These are phyloP conservation scores for Etheostoma cragini DNA, from an alignment of 2,113 vertebrate species.

Conservation along the genomic window DNA sequence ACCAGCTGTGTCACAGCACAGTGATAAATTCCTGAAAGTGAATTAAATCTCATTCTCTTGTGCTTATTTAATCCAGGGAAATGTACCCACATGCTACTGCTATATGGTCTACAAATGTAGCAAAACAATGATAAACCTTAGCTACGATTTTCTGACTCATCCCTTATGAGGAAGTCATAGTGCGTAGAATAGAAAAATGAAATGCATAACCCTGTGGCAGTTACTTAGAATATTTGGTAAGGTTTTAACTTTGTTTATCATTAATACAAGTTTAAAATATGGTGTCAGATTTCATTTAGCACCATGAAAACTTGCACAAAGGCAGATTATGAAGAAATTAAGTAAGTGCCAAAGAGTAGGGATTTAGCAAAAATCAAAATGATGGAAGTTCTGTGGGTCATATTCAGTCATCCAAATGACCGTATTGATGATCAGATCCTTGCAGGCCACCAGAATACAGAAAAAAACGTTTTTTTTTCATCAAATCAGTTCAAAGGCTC, in stretches of 20 bases:
- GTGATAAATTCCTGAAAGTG: not conserved
- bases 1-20: constrained; percentile 6
- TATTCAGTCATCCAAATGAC: constrained; percentile 21
- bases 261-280: not conserved
- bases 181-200: not conserved
- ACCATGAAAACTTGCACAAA: constrained; percentile 33
- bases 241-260: not conserved
- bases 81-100: constrained; percentile 28
- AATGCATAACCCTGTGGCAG: not conserved
- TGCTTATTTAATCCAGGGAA: constrained; percentile 1
- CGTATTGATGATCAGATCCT: constrained; percentile 38
- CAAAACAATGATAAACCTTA: constrained; percentile 21
- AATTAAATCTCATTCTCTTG: constrained; percentile 3
- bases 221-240: constrained; percentile 6
- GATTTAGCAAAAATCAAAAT: not conserved
- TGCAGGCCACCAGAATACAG: constrained; percentile 24
- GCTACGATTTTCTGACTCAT: not conserved
- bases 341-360: not conserved
- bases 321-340: not conserved
- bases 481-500: constrained; percentile 35
- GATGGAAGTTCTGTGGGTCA: not conserved
- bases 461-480: not conserved
- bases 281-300: not conserved
- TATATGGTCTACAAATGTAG: constrained; percentile 6
- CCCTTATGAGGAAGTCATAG: constrained; percentile 13